Evolutionary conservation across 2,888 invertebrate genomes (phyloP).

Genomic region (Philaethria dido): DNA sequence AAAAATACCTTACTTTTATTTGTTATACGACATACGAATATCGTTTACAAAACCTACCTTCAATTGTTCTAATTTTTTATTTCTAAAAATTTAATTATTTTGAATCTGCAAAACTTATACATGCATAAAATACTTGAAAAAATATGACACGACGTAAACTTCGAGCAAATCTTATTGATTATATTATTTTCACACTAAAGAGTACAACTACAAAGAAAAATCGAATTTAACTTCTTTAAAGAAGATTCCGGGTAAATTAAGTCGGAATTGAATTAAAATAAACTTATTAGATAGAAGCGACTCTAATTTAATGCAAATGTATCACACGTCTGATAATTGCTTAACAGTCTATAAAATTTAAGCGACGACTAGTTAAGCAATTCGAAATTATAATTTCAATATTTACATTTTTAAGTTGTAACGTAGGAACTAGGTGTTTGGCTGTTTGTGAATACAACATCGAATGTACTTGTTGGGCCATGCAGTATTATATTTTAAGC

Average conservation of each 20-base stretch:
- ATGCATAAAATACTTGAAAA: too few relatives aligned
- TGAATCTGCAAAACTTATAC: too few relatives aligned
- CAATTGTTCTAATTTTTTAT: too few relatives aligned
- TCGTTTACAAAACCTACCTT: too few relatives aligned
- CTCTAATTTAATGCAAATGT: constrained; percentile 23
- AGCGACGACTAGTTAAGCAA: not conserved
- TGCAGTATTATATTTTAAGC: not conserved
- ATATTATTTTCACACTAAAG: too few relatives aligned
- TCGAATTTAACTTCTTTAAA: not conserved
- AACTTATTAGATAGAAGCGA: constrained; percentile 10
- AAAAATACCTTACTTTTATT: too few relatives aligned
- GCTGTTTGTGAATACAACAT: constrained; percentile 9
- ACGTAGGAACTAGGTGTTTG: constrained; percentile 1
- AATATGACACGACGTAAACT: too few relatives aligned
- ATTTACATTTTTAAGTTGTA: constrained; percentile 7
- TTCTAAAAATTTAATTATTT: too few relatives aligned
- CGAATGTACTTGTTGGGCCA: not conserved
- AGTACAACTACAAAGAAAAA: not conserved
- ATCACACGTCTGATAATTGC: constrained; percentile 21
- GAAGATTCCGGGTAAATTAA: not conserved
- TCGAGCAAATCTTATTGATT: too few relatives aligned
- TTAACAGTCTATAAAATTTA: constrained; percentile 21
- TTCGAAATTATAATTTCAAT: constrained; percentile 6
- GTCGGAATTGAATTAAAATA: not conserved
- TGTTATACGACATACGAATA: too few relatives aligned